Conservation (phyloP, 2,113 vertebrate species). For the Campylomormyrus tamandua region DNA sequence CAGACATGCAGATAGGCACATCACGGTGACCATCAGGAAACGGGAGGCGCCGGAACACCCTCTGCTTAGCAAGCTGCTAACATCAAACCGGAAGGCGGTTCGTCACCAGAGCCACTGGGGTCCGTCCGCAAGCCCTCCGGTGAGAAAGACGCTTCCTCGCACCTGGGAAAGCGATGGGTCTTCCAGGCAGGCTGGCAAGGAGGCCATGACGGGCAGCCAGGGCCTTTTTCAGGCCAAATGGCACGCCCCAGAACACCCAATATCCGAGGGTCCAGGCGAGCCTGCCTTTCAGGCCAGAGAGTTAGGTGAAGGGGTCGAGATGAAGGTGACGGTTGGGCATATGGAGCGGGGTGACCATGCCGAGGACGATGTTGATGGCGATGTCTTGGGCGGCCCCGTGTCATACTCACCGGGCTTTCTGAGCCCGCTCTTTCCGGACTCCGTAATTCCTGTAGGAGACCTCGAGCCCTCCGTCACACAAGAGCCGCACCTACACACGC, state of each 20-base stretch:
- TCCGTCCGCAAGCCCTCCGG: constrained; percentile 31
- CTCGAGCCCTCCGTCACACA: constrained; percentile 56
- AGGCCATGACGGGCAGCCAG: constrained; percentile 26
- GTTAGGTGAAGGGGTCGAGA: constrained; percentile 41
- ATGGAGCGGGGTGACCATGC: constrained; percentile 27
- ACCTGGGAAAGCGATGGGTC: constrained; percentile 22
- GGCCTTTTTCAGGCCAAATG: constrained; percentile 31
- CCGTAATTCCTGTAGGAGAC: constrained; percentile 56
- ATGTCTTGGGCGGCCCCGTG: constrained; percentile 54
- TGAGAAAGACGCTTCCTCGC: constrained; percentile 32
- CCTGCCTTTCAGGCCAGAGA: constrained; percentile 44
- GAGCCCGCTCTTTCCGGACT: constrained; percentile 63
- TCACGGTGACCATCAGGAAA: constrained; percentile 58
- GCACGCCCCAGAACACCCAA: constrained; percentile 35
- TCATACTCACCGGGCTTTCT: constrained; percentile 50
- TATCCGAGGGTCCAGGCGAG: constrained; percentile 39
- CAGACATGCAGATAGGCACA: constrained; percentile 45
- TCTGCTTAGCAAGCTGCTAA: constrained; percentile 65
- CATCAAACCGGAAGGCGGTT: constrained; percentile 53
- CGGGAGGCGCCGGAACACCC: constrained; percentile 56
- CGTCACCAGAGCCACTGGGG: constrained; percentile 41
- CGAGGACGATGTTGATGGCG: constrained; percentile 54
- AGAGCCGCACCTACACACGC: constrained; percentile 60
- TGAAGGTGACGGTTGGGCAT: constrained; percentile 39
- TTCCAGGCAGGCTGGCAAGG: constrained; percentile 26